Evolutionary conservation across 2,113 vertebrate species (phyloP).

Genomic region (Cryptoleucopteryx plumbea): DNA sequence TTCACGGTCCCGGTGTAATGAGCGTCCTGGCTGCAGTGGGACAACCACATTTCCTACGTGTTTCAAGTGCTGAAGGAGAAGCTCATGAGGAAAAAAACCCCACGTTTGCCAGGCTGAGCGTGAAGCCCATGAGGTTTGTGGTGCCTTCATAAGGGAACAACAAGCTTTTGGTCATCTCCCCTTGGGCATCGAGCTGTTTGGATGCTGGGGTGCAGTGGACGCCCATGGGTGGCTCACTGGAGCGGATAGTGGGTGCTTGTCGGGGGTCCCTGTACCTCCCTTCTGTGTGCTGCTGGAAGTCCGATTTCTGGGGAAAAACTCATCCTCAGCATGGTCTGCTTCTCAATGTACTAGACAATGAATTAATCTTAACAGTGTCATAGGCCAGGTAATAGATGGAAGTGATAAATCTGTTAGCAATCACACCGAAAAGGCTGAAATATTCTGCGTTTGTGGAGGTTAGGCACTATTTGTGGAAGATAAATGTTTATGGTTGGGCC

Average conservation of each 20-base stretch:
- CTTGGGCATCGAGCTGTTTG: not conserved
- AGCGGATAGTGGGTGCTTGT: not conserved
- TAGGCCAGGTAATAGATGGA: not conserved
- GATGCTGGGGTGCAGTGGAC: not conserved
- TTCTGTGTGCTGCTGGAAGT: not conserved
- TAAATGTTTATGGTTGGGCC: not conserved
- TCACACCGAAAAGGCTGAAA: not conserved
- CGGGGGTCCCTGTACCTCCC: not conserved
- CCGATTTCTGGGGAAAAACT: not conserved
- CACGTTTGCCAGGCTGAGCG: not conserved
- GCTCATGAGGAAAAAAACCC: not conserved
- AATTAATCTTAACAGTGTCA: not conserved
- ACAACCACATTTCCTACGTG: not conserved
- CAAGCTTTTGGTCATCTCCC: not conserved
- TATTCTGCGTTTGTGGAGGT: not conserved
- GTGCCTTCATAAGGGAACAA: not conserved
- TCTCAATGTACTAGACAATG: not conserved
- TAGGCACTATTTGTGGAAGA: not conserved
- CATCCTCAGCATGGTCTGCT: not conserved
- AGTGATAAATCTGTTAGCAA: not conserved
- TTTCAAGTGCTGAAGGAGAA: not conserved
- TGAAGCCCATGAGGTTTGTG: not conserved
- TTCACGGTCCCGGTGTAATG: not conserved
- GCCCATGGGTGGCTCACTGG: accelerated
- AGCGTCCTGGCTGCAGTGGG: not conserved